Evolutionary conservation across 2,888 invertebrate species (phyloP), one percentile per base, ranked within the genome.

Genomic region (Ophraella communa): DNA sequence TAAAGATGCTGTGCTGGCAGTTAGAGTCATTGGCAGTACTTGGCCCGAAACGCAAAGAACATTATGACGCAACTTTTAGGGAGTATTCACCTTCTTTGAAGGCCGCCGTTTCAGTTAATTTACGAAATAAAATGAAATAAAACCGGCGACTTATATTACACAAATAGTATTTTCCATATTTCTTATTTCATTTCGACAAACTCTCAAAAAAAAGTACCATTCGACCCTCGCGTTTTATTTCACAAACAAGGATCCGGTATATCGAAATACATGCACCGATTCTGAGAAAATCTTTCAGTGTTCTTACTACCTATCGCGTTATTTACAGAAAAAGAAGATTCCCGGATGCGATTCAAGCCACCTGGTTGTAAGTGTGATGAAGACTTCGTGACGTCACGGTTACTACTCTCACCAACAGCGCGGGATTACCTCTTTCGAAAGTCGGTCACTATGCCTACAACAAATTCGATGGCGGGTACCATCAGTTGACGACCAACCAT

Each of bases 381-480:
- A 44, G 47, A 27, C 65, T 39, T 39, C 14, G 68, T 77, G 76
- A 78, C 77, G 77, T 76, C 77, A 77, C 68, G 51, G 33, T 39
- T 30, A 58, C 66, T 63, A 72, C 77, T 77, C 77, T 78, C 78
- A 76, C 76, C 77, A 70, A 71, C n/a, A n/a, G n/a, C 68, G 65
- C 71, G 76, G 76, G 76, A 77, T 76, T 74, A 69, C 74, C 75
- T 74, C 71, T 71, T 71, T 73, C 70, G 77, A 79, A 79, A 79
- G 79, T 79, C 79, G 79, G 79, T 78, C 79, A 79, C 75, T 78
- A 73, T 78, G 77, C 73, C 74, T 71, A 66, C 67, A 66, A 67
- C 62, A 67, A 67, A 59, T 60, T 68, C 49, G 55, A 39, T 52
- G 44, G 55, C 54, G 65, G 49, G 59, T 45, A 44, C 10, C 2